A percentile compares a stretch with the other conserved stretches of the same genome.
These are phyloP conservation scores for Lithodes maja DNA, from an alignment of 2,888 invertebrate species.

Conservation along the genomic window DNA sequence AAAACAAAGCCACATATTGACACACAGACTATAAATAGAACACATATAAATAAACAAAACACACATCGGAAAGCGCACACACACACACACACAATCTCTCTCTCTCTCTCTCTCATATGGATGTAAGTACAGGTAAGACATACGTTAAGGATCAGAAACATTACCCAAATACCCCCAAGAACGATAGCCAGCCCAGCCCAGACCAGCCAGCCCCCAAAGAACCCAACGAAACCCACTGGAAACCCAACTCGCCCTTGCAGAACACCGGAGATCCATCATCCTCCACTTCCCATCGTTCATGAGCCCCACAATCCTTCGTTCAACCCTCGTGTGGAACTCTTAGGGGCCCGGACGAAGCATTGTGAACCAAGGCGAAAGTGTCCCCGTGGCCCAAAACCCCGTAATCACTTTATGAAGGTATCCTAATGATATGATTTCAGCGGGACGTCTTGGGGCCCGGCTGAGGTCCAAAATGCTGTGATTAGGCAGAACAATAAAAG, in stretches of 20 bases:
- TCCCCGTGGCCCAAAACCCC: slow-evolving; percentile 26
- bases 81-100: neutral
- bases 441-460: slow-evolving; percentile 14
- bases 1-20: no score
- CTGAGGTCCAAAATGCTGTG: slow-evolving; percentile 17
- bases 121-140: neutral
- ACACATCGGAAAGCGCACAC: neutral
- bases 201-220: neutral
- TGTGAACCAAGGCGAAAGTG: slow-evolving; percentile 7
- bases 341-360: slow-evolving; percentile 15
- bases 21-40: no score
- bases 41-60: neutral
- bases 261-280: slow-evolving; percentile 23
- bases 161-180: neutral
- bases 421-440: slow-evolving; percentile 61
- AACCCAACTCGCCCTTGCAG: slow-evolving; percentile 1
- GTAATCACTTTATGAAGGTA: slow-evolving; percentile 62
- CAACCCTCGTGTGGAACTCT: neutral
- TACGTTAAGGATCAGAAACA: slow-evolving; percentile 33
- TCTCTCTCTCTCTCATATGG: neutral
- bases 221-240: neutral
- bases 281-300: neutral
- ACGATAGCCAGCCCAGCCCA: neutral
- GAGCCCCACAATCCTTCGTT: neutral
- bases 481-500: slow-evolving; percentile 59